Conservation (phyloP, 2,888 invertebrate genomes). For the Antheraea assamensis region DNA sequence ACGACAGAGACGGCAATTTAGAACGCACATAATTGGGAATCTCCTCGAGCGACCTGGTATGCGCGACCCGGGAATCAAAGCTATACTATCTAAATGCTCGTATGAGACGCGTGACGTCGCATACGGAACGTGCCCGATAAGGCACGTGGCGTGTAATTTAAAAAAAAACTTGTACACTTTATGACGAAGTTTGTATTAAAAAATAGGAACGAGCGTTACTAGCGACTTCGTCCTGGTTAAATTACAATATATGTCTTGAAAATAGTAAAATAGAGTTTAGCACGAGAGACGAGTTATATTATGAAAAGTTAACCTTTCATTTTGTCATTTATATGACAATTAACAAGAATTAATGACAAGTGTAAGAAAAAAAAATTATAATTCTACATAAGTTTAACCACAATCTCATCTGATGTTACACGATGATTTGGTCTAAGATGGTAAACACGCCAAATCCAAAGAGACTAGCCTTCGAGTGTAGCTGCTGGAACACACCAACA, state of each 20-base stretch:
- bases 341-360: too few relatives aligned
- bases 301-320: too few relatives aligned
- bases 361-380: too few relatives aligned
- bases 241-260: not conserved
- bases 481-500: too few relatives aligned
- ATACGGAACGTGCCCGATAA: slow-evolving; percentile 25
- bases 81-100: slow-evolving; percentile 17
- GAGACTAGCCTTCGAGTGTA: too few relatives aligned
- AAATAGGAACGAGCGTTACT: not conserved
- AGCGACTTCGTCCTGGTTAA: not conserved
- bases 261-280: too few relatives aligned
- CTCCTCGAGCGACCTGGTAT: not conserved
- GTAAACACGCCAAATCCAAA: too few relatives aligned
- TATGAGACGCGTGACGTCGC: slow-evolving; percentile 25
- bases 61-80: slow-evolving; percentile 16
- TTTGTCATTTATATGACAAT: too few relatives aligned
- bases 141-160: not conserved
- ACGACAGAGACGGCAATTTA: not conserved
- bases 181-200: slow-evolving; percentile 1
- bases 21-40: not conserved
- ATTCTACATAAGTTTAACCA: too few relatives aligned
- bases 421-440: too few relatives aligned
- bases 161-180: slow-evolving; percentile 1
- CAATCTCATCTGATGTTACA: too few relatives aligned
- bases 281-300: too few relatives aligned